A percentile compares a stretch with the other conserved stretches of the same genome.
phyloP scores from a whole-genome alignment of 37 sponge, comb jelly and placozoan genomes.

The Lycopodina hypogea region DNA sequence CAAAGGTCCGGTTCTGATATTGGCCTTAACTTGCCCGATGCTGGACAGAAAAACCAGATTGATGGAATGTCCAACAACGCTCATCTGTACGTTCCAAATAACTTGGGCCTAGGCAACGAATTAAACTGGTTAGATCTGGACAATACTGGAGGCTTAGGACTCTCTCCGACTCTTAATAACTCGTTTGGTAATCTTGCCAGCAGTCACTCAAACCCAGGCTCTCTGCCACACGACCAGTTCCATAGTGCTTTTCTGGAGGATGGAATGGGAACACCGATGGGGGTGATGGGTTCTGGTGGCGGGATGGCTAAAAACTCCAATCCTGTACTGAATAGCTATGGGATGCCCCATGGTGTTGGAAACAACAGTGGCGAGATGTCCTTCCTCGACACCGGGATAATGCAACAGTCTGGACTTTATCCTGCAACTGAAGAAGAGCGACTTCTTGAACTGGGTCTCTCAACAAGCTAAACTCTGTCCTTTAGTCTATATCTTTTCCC shows the following conservation, averaged over 20 bases:
- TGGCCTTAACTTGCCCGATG: slow-evolving; percentile 15
- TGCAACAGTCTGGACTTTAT: slow-evolving; percentile 4
- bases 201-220: slow-evolving; percentile 47
- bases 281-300: neutral
- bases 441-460: slow-evolving; percentile 37
- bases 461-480: slow-evolving; percentile 18
- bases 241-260: slow-evolving; percentile 46
- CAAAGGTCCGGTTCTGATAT: slow-evolving; percentile 37
- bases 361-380: neutral
- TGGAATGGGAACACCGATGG: neutral
- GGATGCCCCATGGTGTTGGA: slow-evolving; percentile 1
- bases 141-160: neutral
- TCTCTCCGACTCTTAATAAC: slow-evolving; percentile 4
- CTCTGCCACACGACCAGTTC: slow-evolving; percentile 41
- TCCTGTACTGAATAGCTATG: slow-evolving; percentile 6
- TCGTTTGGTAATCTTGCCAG: neutral
- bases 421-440: slow-evolving; percentile 10
- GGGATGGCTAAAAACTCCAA: slow-evolving; percentile 3
- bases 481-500: neutral
- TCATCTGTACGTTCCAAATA: neutral
- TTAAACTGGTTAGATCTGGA: slow-evolving; percentile 62
- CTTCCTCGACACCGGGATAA: neutral
- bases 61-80: neutral
- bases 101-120: slow-evolving; percentile 13
- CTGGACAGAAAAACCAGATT: neutral